Base-by-base conservation (phyloP, 1,140 invertebrate species). In the Daktulosphaira vitifoliae region DNA sequence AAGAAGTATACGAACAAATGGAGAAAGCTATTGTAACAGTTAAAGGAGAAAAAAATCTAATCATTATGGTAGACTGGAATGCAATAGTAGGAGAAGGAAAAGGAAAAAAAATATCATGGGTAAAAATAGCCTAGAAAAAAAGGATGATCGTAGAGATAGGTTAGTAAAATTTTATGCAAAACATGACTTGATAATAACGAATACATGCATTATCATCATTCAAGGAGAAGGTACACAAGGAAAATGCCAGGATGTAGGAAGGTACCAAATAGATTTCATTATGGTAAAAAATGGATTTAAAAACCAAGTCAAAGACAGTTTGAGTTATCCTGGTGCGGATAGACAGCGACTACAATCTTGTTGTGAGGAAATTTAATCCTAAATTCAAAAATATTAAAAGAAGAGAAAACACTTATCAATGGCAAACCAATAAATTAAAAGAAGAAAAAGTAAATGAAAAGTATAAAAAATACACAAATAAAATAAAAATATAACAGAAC, bases 1-100 rank as follows among this genome's bases (percentile, higher is more conserved):
- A 37, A 37, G 33, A 37, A 37, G 33, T 37, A 37, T 37, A 37
- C 33, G 33, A 66, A 13, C 5, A 67, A 15, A 9, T 67, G 22
- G 39, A 67, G 3, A 46, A 59, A 16, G 20, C 44, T 20, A 6
- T 48, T 23, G 42, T 38, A 29, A 29, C 18, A 37, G 38, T 65
- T 37, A 64, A 67, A 64, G 22, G 53, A 9, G 38, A 49, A 8
- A 39, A 62, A 50, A 67, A 65, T 22, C 44, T 65, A 23, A 67
- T 67, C n/a, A 51, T 65, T 8, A 64, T 65, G 54, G 48, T 37
- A 16, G 66, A 67, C 38, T 67, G 59, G 59, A 67, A 67, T 26
- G 59, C 56, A 23, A 16, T 65, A 9, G 48, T 67, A 7, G 66
- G 59, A 49, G 46, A 65, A 26, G 22, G 8, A 52, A 42, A 50